phyloP scores from a whole-genome alignment of 2,797 vertebrate species.

The Enteromius thamalakanensis region DNA sequence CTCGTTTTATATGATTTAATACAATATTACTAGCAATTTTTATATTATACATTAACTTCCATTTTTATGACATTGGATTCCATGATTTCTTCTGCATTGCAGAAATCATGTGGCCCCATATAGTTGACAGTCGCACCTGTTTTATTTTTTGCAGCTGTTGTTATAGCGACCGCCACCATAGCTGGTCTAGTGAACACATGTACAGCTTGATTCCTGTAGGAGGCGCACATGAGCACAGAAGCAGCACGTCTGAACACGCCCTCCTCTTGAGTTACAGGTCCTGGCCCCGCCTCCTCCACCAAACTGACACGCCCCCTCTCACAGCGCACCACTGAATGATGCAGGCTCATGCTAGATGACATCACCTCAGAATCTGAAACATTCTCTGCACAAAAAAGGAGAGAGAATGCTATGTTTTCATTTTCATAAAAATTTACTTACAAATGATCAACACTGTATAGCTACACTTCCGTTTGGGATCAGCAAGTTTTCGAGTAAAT shows the following conservation, averaged over 20 bases:
- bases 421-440: background rate
- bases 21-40: background rate
- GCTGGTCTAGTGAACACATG: constrained; percentile 87
- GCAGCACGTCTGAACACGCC: constrained; percentile 73
- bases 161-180: constrained; percentile 82
- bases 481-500: too few relatives aligned
- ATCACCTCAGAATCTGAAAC: constrained; percentile 81
- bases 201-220: constrained; percentile 90
- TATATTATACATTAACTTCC: too few relatives aligned
- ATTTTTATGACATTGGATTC: background rate
- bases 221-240: constrained; percentile 82
- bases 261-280: constrained; percentile 71
- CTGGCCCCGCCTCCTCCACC: constrained; percentile 71
- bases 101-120: background rate
- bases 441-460: background rate
- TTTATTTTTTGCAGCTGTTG: constrained; percentile 71
- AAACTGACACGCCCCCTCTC: constrained; percentile 75
- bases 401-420: background rate
- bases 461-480: too few relatives aligned
- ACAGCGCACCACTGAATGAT: constrained; percentile 74
- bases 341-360: constrained; percentile 77
- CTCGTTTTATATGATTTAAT: background rate
- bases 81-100: background rate
- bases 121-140: constrained; percentile 75
- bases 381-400: constrained; percentile 71